These are phyloP conservation scores for Epizoanthus stellaris DNA, from an alignment of 92 coral and sea anemone species.

Conservation along the genomic window DNA sequence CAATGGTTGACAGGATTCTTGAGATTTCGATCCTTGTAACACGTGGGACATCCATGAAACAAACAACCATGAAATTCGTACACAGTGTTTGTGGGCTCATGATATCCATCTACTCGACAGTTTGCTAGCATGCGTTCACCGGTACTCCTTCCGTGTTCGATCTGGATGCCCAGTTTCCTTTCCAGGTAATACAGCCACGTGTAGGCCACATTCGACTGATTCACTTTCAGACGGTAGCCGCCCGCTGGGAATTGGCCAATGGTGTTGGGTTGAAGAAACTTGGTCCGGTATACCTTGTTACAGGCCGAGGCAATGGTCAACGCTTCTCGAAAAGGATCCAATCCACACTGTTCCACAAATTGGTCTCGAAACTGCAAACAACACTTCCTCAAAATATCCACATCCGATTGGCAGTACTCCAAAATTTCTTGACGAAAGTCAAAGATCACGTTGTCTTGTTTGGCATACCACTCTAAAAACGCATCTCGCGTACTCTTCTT, in stretches of 20 bases:
- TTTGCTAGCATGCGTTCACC: neutral
- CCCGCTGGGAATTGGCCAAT: neutral
- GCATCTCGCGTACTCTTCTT: neutral
- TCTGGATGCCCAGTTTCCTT: neutral
- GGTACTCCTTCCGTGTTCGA: neutral
- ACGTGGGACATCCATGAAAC: too few relatives aligned
- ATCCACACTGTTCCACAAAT: too few relatives aligned
- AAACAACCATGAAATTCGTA: slow-evolving; percentile 11
- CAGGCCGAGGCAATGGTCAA: neutral
- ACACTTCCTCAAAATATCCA: neutral
- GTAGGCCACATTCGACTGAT: too few relatives aligned
- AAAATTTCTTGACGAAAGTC: too few relatives aligned
- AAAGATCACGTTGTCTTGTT: too few relatives aligned
- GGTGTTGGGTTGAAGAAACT: neutral
- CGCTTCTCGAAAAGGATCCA: neutral
- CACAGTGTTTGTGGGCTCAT: neutral
- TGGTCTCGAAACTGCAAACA: too few relatives aligned
- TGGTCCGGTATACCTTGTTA: too few relatives aligned
- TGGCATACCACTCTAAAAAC: neutral
- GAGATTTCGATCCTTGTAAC: too few relatives aligned
- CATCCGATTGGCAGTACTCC: neutral
- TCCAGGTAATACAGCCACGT: too few relatives aligned
- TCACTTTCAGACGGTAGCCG: too few relatives aligned
- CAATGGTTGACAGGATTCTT: too few relatives aligned
- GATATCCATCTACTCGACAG: neutral